Evolutionary conservation across 2,888 invertebrate species (phyloP), one percentile per base, ranked within the genome.

Genomic region (Pyrrhosoma nymphula): DNA sequence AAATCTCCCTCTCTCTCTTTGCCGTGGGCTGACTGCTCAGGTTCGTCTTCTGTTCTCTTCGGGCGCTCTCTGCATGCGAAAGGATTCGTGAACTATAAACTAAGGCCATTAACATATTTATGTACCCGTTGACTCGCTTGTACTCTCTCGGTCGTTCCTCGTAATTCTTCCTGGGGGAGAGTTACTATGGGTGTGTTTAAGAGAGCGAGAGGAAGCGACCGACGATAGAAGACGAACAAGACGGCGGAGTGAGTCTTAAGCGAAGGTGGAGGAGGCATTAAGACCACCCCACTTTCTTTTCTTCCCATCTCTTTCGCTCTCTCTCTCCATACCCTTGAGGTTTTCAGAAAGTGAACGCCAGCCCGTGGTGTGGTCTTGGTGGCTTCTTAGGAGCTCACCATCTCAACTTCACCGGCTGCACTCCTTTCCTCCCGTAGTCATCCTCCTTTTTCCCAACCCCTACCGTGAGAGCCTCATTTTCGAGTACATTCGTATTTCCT

Each of bases 331-430:
- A 69, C 93, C 93, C 93, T 93, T 47, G 69, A 39, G 91, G 91
- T 91, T 91, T 63, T 91, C 60, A 63, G 63, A 91, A 91, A 91
- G 91, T 63, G 91, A 91, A 91, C 60, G 91, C 63, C 91, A 30
- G 14, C 63, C 69, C n/a, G 69, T 60, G 60, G 18, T 60, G 91
- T 39, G 91, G 63, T 91, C n/a, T 30, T 39, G 30, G 35, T 90
- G 91, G 60, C 56, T 60, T 91, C 91, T 60, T 39, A 63, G 35
- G 23, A 20, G 30, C 60, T 91, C 56, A n/a, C 56, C 90, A 30
- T 55, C 18, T 89, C 26, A 47, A 89, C 56, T 47, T 39, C 90
- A n/a, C 90, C n/a, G 55, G 26, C 30, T 90, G 14, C 56, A n/a
- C 90, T 23, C 16, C 56, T 90, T n/a, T 56, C 60, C 55, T 20